phyloP scores from a whole-genome alignment of 2,888 invertebrate species.

The Pyrgus malvae region DNA sequence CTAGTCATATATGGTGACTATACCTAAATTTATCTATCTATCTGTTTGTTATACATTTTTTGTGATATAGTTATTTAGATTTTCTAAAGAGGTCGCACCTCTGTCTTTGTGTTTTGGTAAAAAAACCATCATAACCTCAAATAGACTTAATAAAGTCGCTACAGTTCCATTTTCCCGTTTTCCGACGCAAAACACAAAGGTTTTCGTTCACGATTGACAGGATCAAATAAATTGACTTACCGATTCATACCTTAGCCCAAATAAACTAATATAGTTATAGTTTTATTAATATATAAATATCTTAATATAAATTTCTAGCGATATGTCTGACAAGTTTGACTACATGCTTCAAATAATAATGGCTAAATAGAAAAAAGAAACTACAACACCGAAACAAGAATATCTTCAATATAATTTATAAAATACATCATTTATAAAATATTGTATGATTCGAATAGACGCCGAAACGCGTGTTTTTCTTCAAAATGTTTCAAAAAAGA shows the following conservation, averaged over 20 bases:
- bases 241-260: conserved; percentile 57
- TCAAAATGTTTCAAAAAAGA: conserved; percentile 78
- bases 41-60: conserved; percentile 51
- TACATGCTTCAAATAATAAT: conserved; percentile 65
- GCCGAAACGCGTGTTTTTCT: conserved; percentile 40
- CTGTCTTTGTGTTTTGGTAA: conserved; percentile 35
- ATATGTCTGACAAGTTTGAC: conserved; percentile 77
- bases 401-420: conserved; percentile 71
- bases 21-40: conserved; percentile 76
- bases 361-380: conserved; percentile 57
- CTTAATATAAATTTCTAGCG: conserved; percentile 72
- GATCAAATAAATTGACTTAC: conserved; percentile 70
- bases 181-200: background rate
- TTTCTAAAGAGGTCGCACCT: conserved; percentile 56
- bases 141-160: conserved; percentile 10
- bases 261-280: conserved; percentile 46
- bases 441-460: conserved; percentile 51
- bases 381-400: conserved; percentile 58
- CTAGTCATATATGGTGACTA: conserved; percentile 54
- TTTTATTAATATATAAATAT: conserved; percentile 61
- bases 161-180: background rate
- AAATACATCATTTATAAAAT: conserved; percentile 78
- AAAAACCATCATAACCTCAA: conserved; percentile 17
- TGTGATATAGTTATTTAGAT: conserved; percentile 50
- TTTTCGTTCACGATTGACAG: conserved; percentile 57